These are phyloP conservation scores for Eonycteris spelaea DNA, from an alignment of 2,113 vertebrate genomes.

Conservation along the genomic window DNA sequence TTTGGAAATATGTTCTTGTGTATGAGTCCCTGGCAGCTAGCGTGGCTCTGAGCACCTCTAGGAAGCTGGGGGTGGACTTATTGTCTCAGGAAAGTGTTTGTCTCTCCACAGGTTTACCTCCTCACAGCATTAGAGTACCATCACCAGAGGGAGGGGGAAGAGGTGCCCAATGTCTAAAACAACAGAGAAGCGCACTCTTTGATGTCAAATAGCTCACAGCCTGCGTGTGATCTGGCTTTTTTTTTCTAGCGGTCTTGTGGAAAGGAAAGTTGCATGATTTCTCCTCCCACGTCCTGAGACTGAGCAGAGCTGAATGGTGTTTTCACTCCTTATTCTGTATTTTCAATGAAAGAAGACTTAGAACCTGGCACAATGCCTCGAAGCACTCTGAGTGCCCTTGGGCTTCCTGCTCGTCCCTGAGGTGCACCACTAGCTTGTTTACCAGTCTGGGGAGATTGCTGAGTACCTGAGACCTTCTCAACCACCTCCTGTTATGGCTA, in stretches of 20 bases:
- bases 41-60: background rate
- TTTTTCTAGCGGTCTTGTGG: background rate
- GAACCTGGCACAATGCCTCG: background rate
- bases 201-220: background rate
- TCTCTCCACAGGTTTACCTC: background rate
- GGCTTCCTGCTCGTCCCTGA: background rate
- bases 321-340: background rate
- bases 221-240: background rate
- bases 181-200: background rate
- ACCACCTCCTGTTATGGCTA: background rate
- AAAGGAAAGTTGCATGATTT: background rate
- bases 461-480: background rate
- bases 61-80: background rate
- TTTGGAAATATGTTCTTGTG: background rate
- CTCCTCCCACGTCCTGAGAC: constrained; percentile 13
- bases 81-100: background rate
- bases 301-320: background rate
- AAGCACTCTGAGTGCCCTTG: background rate
- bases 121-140: background rate
- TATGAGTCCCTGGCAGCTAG: background rate
- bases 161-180: background rate
- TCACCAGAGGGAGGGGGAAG: background rate
- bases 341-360: background rate
- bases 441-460: background rate
- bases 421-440: background rate